Percentiles rank a stretch among this genome's conserved stretches.
phyloP scores from a whole-genome alignment of 2,888 invertebrate species.

The Leptinotarsa tumamoca region DNA sequence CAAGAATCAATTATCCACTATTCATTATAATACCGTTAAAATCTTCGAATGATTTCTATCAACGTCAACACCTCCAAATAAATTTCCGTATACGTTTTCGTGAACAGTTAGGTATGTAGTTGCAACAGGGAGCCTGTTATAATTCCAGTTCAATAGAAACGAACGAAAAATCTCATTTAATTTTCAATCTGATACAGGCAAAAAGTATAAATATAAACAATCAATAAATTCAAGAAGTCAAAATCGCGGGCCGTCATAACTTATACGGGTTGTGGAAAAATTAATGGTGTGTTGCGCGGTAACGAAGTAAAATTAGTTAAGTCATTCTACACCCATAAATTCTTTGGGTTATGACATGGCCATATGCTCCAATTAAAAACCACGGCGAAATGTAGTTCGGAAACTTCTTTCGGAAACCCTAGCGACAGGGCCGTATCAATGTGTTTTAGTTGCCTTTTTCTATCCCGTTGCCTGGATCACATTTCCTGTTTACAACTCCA shows the following conservation, averaged over 20 bases:
- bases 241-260: constrained; percentile 28
- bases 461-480: background rate
- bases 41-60: background rate
- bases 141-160: constrained; percentile 1
- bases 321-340: constrained; percentile 60
- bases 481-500: too few species aligned
- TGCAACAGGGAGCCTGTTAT: background rate
- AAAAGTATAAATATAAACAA: constrained; percentile 26
- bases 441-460: background rate
- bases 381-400: constrained; percentile 35
- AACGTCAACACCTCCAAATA: too few species aligned
- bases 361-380: constrained; percentile 62
- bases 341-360: constrained; percentile 59
- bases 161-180: constrained; percentile 20
- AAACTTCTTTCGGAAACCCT: constrained; percentile 28
- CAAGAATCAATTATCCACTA: too few species aligned
- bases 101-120: background rate
- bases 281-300: constrained; percentile 58
- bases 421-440: constrained; percentile 10
- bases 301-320: constrained; percentile 59
- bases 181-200: constrained; percentile 20
- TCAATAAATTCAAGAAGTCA: constrained; percentile 31
- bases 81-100: too few species aligned
- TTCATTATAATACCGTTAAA: too few species aligned
- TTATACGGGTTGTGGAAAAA: constrained; percentile 48